Evolutionary conservation across 2,113 vertebrate species (phyloP).

Genomic region (Hystrix cristata): DNA sequence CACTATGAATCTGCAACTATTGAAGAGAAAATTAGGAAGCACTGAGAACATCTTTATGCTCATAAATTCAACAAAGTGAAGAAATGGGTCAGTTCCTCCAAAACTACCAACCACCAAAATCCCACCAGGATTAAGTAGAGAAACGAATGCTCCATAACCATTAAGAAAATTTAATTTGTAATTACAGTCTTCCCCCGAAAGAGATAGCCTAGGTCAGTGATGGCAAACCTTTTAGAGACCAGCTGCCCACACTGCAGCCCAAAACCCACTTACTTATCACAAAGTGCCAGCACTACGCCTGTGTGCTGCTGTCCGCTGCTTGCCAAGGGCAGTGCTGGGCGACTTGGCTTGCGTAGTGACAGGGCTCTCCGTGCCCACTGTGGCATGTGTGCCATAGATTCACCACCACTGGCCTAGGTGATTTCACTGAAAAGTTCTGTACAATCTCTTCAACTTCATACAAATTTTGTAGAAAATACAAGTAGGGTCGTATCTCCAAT

Average conservation of each 20-base stretch:
- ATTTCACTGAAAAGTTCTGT: neutral
- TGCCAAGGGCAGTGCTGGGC: neutral
- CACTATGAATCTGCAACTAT: neutral
- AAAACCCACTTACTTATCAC: neutral
- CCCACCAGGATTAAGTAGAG: neutral
- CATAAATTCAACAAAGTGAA: neutral
- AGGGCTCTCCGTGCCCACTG: neutral
- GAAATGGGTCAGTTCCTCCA: neutral
- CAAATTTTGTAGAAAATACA: neutral
- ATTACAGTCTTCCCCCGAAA: neutral
- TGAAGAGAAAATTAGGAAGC: neutral
- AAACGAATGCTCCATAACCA: neutral
- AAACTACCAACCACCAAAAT: neutral
- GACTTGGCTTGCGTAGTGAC: too few relatives aligned
- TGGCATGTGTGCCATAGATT: neutral
- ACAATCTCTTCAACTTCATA: neutral
- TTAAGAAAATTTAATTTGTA: neutral
- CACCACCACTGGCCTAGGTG: neutral
- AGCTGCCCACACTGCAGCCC: too few relatives aligned
- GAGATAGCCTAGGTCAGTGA: neutral
- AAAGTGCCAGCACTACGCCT: neutral
- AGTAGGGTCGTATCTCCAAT: neutral
- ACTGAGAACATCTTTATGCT: neutral
- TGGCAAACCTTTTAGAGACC: too few relatives aligned
- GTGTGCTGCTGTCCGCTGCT: too few relatives aligned